These are phyloP conservation scores for Phodopus roborovskii DNA, from an alignment of 2,113 vertebrate species.

Conservation along the genomic window DNA sequence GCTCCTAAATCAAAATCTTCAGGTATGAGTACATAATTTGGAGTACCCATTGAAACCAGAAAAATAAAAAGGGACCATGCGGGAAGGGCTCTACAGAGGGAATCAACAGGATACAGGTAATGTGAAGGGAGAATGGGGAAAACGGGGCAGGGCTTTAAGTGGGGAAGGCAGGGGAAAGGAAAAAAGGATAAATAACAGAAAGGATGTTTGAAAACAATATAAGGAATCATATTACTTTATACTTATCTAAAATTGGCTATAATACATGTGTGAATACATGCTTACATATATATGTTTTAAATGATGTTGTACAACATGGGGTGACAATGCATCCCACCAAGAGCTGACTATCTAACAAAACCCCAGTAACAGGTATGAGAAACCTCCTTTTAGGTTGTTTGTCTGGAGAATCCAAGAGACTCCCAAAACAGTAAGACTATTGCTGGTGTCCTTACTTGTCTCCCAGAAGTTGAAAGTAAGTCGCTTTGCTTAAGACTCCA, in stretches of 20 bases:
- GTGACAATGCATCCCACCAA: neutral
- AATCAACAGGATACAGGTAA: neutral
- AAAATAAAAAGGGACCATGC: neutral
- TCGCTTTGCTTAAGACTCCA: neutral
- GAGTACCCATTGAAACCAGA: neutral
- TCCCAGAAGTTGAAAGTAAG: neutral
- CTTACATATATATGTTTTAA: neutral
- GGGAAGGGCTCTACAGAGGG: neutral
- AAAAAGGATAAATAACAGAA: neutral
- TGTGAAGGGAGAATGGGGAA: neutral
- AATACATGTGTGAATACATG: neutral
- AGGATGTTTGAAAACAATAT: neutral
- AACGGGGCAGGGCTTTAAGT: neutral
- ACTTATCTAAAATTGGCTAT: neutral
- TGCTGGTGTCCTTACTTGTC: neutral
- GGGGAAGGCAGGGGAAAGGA: neutral
- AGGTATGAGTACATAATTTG: neutral
- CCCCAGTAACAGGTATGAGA: neutral
- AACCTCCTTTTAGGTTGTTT: neutral
- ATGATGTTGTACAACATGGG: neutral
- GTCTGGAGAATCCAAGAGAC: neutral
- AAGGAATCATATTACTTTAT: neutral
- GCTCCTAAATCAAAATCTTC: neutral
- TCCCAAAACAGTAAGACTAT: neutral
- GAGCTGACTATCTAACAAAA: neutral